Evolutionary conservation across 2,113 vertebrate genomes (phyloP), one percentile per base, ranked within the genome.

Genomic region (Dasyurus viverrinus): DNA sequence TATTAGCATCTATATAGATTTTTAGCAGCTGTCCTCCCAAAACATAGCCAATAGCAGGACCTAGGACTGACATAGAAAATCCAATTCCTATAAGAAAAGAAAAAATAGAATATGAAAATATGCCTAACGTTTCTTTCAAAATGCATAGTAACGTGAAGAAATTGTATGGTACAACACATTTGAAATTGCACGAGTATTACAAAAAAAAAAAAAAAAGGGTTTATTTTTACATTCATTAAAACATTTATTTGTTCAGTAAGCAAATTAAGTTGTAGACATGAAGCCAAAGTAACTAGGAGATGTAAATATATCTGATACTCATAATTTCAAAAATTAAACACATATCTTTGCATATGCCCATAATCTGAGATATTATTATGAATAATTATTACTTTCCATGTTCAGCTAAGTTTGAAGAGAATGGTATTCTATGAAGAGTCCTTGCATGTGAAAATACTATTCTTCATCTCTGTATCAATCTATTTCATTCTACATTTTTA

Each of bases 31-130:
- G 98, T 90, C 99, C 99, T 97, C 99, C 99, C 95, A 99, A 93
- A 30, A 99, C 95, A 95, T 99, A 99, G 94, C 99, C 99, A 97
- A 99, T 22, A 92, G 99, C 99, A 95, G 99, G 99, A 76, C 99
- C 99, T 95, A 99, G 94, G 48, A 99, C 90, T 57, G 99, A 98
- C 98, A 99, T 98, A 10, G 98, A 97, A 97, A 98, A 98, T 91
- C 98, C 98, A 96, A 99, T 98, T 96, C 99, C 99, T 99, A 96
- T 30, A 90, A 98, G 90, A 53, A 97, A 55, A 98, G 97, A 96
- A 97, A 76, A 97, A 57, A 95, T 48, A 53, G 10, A 93, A 93
- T 89, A 94, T 9, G 48, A n/a, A 54, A 25, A 90, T 23, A 27
- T 53, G 8, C 7, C 52, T n/a, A 90, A 89, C 11, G 60, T 52